Conservation (phyloP, 92 coral and sea anemone species). For the Zoanthus sansibaricus region DNA sequence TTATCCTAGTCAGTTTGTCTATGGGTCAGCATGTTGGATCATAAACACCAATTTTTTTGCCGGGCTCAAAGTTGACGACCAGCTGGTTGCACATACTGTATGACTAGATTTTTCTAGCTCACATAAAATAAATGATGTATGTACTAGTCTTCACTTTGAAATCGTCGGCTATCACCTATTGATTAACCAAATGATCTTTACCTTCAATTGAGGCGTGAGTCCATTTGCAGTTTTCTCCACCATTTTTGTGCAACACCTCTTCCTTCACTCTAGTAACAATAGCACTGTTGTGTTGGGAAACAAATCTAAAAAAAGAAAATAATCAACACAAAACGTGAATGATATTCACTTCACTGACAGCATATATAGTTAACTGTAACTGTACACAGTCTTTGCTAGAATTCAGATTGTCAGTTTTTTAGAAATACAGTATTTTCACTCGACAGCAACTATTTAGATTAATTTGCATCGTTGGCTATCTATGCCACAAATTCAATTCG, state of each 20-base stretch:
- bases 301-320: conserved; percentile 8
- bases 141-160: background rate
- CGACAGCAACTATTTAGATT: background rate
- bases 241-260: conserved; percentile 11
- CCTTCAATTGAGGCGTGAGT: conserved; percentile 34
- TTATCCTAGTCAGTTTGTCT: background rate
- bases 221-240: conserved; percentile 34
- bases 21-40: background rate
- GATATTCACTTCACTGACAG: background rate
- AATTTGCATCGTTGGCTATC: too few relatives aligned
- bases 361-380: background rate
- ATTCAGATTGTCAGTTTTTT: background rate
- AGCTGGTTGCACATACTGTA: too few relatives aligned
- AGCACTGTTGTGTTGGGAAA: conserved; percentile 14
- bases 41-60: background rate
- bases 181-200: background rate
- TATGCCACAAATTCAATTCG: too few relatives aligned
- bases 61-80: too few relatives aligned
- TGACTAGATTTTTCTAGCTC: too few relatives aligned
- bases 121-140: too few relatives aligned
- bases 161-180: background rate
- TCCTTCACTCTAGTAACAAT: conserved; percentile 1
- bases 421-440: background rate
- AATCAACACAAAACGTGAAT: background rate
- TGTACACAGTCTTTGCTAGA: background rate